A percentile compares a stretch with the other conserved stretches of the same genome.
Evolutionary conservation across 2,797 vertebrate species (phyloP).

Genomic region (Microcaecilia unicolor): DNA sequence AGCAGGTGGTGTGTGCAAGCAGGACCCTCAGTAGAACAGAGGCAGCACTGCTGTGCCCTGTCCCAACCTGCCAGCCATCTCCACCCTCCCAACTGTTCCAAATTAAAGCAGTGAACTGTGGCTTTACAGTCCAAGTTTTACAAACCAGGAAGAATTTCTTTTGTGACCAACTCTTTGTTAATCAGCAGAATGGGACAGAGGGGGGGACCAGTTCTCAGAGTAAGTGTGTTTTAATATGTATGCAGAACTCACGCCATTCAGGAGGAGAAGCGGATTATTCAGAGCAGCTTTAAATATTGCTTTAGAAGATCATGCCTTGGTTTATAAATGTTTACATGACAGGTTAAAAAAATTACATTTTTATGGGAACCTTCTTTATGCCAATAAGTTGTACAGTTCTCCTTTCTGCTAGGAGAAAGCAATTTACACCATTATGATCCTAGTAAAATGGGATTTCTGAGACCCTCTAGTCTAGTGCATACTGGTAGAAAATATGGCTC

Average conservation of each 20-base stretch:
- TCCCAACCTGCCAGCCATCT: slow-evolving; percentile 71
- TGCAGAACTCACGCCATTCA: slow-evolving; percentile 17
- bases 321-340: slow-evolving; percentile 7
- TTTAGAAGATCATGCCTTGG: background rate
- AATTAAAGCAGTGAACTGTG: slow-evolving; percentile 83
- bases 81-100: slow-evolving; percentile 97
- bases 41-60: slow-evolving; percentile 66
- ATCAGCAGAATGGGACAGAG: slow-evolving; percentile 18
- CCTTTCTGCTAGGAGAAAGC: no score
- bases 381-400: no score
- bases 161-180: slow-evolving; percentile 59
- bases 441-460: no score
- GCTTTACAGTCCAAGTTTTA: slow-evolving; percentile 89
- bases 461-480: no score
- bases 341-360: no score
- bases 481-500: no score
- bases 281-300: background rate
- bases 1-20: slow-evolving; percentile 99
- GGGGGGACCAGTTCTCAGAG: slow-evolving; percentile 23
- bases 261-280: background rate
- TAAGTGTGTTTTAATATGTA: slow-evolving; percentile 46
- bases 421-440: no score
- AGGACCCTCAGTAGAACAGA: slow-evolving; percentile 73
- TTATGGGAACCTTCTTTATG: no score
- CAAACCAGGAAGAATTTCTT: slow-evolving; percentile 74